phyloP scores from a whole-genome alignment of 2,113 vertebrate genomes.

The Cyanoramphus novaezelandiae region DNA sequence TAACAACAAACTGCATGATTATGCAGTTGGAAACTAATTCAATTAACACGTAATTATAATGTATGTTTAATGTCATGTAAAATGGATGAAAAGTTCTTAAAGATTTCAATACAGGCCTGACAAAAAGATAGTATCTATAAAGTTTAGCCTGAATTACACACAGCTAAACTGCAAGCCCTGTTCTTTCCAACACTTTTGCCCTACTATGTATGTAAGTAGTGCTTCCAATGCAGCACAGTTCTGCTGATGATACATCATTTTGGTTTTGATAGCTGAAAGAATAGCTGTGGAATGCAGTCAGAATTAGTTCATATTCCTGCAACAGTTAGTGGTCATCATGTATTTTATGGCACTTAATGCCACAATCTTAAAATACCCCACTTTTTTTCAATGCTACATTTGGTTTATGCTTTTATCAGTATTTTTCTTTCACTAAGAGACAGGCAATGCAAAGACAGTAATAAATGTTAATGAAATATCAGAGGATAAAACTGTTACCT shows the following conservation, averaged over 20 bases:
- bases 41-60: not conserved
- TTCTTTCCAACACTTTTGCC: not conserved
- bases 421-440: not conserved
- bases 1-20: not conserved
- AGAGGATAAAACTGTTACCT: not conserved
- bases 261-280: conserved; percentile 46
- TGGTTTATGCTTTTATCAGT: not conserved
- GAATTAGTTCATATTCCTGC: not conserved
- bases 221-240: conserved; percentile 12
- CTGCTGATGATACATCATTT: conserved; percentile 30
- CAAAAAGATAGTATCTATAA: not conserved
- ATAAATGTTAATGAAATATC: not conserved
- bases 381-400: not conserved
- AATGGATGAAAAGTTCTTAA: not conserved
- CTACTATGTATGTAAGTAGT: not conserved
- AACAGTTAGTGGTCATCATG: not conserved
- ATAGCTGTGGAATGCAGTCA: not conserved
- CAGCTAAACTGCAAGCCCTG: not conserved
- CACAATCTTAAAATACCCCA: accelerated
- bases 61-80: not conserved
- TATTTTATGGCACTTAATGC: not conserved
- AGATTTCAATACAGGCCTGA: not conserved
- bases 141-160: not conserved
- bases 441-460: not conserved
- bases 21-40: not conserved